Conservation (phyloP, 1,140 invertebrate genomes). For the Halyomorpha halys region DNA sequence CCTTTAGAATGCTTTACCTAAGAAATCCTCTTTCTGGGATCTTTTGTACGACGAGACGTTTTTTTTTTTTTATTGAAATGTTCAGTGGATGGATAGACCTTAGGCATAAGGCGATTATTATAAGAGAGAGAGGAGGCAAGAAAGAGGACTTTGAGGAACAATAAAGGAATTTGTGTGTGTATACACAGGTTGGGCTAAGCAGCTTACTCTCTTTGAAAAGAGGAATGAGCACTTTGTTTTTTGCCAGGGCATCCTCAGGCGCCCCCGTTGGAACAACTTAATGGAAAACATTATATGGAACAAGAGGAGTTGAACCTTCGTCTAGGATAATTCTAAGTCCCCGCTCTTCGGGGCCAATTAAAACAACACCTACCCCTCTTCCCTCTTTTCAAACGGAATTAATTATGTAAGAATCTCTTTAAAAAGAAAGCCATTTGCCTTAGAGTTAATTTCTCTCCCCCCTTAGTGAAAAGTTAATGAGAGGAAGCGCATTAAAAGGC, state of each 20-base stretch:
- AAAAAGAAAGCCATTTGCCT: constrained; percentile 2
- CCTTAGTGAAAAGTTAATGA: not conserved
- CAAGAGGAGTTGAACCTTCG: not conserved
- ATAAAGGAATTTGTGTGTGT: constrained; percentile 16
- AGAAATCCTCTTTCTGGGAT: no score
- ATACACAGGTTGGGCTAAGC: constrained; percentile 7
- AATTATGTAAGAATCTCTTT: constrained; percentile 8
- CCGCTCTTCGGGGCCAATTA: not conserved
- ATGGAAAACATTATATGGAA: constrained; percentile 1
- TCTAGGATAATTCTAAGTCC: not conserved
- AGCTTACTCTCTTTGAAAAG: not conserved
- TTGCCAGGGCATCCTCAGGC: not conserved
- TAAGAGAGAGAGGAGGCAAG: not conserved
- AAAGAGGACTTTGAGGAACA: constrained; percentile 13
- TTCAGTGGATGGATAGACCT: not conserved
- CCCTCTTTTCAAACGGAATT: not conserved
- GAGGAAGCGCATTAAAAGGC: not conserved
- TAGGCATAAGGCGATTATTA: constrained; percentile 8
- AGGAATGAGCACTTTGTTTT: not conserved
- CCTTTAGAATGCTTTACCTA: no score
- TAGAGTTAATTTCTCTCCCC: not conserved
- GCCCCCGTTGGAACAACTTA: not conserved
- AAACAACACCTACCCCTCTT: not conserved
- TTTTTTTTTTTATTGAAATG: no score
- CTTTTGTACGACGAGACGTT: no score